Evolutionary conservation across 2,797 vertebrate genomes (phyloP), one percentile per base, ranked within the genome.

Genomic region (Austrolebias charrua): DNA sequence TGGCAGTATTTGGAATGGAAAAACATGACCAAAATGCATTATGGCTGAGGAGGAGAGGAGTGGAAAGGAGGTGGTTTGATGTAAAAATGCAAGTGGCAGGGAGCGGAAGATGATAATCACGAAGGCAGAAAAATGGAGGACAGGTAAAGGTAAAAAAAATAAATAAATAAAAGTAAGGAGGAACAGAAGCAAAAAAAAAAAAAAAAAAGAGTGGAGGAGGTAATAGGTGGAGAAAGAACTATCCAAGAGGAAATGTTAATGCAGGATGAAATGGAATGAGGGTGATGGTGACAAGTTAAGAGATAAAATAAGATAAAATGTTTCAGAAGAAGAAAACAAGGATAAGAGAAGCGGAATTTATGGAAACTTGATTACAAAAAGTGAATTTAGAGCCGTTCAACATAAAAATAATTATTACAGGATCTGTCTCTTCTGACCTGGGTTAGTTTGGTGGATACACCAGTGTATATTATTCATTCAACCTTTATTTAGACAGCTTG

Each of bases 1-100:
- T 79, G 84, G 84, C 86, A 89, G 75, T 8, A 63, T 77, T 67
- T 78, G 75, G 75, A 75, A 86, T 78, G 75, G 79, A 68, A 76
- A 78, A 82, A 87, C 76, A 81, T 45, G 19, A 66, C 60, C 55
- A 76, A 81, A 82, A 54, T 55, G 57, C 69, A 65, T 76, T 85
- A 82, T 69, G 29, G 29, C 55, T 73, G 74, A 52, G 5, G 33
- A 60, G 55, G 60, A 64, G 35, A 62, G 44, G 60, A 55, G 48
- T 24, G 24, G 24, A 24, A 24, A 15, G 18, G 38, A 64, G 50
- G 45, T n/a, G 43, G 20, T 4, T 10, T 42, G 63, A 62, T 65
- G 69, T 80, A 83, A 85, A 62, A 40, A 35, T 60, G 60, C 54
- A 60, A 73, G 58, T 52, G 55, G 53, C 0, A 1, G 6, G 3